phyloP scores from a whole-genome alignment of 2,797 vertebrate genomes.

The Coendou prehensilis region DNA sequence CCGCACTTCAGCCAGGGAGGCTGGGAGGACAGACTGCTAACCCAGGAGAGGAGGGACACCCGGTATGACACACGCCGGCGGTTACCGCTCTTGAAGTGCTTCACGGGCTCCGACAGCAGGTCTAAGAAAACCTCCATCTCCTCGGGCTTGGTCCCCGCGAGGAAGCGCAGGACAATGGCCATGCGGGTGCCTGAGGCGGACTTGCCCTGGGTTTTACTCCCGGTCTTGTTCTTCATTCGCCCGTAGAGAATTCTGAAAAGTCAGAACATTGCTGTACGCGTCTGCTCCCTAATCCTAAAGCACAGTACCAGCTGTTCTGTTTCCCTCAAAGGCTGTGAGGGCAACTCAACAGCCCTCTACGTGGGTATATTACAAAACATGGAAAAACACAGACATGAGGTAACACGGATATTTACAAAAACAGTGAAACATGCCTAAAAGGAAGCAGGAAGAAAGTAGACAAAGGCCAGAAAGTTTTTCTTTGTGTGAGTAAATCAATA shows the following conservation, averaged over 20 bases:
- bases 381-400: neutral
- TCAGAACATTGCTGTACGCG: neutral
- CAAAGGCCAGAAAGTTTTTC: neutral
- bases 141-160: constrained; percentile 94
- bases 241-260: constrained; percentile 95
- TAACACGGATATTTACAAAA: neutral
- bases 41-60: too few species aligned
- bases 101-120: constrained; percentile 95
- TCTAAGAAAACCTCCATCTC: constrained; percentile 96
- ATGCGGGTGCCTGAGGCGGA: constrained; percentile 92
- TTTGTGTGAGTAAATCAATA: constrained; percentile 37
- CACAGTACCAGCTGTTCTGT: neutral
- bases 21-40: neutral
- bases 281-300: neutral
- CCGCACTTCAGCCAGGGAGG: neutral
- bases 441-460: constrained; percentile 54
- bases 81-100: constrained; percentile 92
- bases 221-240: constrained; percentile 96
- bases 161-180: constrained; percentile 96
- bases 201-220: constrained; percentile 97
- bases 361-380: neutral
- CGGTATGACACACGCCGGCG: rapidly evolving
- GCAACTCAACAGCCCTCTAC: neutral
- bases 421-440: neutral
- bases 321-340: neutral